These are phyloP conservation scores for Ligdia adustata DNA, from an alignment of 2,888 invertebrate genomes.

Conservation along the genomic window DNA sequence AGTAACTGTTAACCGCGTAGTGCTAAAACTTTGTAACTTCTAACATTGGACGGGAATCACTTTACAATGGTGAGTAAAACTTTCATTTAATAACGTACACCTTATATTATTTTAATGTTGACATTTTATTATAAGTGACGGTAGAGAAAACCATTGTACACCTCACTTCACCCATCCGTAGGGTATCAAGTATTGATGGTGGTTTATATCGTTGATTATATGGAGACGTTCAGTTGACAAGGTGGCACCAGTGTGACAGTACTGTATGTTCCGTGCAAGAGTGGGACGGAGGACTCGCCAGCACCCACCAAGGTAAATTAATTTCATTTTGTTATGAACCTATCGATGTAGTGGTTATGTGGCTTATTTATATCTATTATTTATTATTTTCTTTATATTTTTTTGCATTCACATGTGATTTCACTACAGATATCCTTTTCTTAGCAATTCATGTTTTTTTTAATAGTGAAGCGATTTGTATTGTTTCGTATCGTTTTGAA, in stretches of 20 bases:
- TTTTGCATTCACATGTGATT: conserved; percentile 84
- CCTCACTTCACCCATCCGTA: conserved; percentile 53
- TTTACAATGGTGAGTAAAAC: conserved; percentile 65
- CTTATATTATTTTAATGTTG: conserved; percentile 21
- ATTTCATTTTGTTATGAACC: conserved; percentile 52
- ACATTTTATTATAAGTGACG: conserved; percentile 48
- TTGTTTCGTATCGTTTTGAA: conserved; percentile 35
- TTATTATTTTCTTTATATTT: conserved; percentile 64
- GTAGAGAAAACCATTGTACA: conserved; percentile 57
- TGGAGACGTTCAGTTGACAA: conserved; percentile 40
- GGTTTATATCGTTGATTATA: conserved; percentile 41
- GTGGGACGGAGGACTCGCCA: conserved; percentile 43
- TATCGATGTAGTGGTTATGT: conserved; percentile 76
- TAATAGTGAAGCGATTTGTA: conserved; percentile 37
- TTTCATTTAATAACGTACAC: conserved; percentile 37
- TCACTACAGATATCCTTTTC: conserved; percentile 75
- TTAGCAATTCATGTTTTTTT: conserved; percentile 75
- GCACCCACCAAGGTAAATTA: conserved; percentile 57
- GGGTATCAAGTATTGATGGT: conserved; percentile 47
- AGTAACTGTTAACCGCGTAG: conserved; percentile 47
- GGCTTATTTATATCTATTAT: conserved; percentile 82
- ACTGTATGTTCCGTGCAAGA: conserved; percentile 58
- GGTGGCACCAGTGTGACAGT: conserved; percentile 55
- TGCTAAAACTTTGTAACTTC: conserved; percentile 52
- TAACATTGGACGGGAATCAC: conserved; percentile 60